phyloP scores from a whole-genome alignment of 92 coral and sea anemone species.

The Anthopleura xanthogrammica region DNA sequence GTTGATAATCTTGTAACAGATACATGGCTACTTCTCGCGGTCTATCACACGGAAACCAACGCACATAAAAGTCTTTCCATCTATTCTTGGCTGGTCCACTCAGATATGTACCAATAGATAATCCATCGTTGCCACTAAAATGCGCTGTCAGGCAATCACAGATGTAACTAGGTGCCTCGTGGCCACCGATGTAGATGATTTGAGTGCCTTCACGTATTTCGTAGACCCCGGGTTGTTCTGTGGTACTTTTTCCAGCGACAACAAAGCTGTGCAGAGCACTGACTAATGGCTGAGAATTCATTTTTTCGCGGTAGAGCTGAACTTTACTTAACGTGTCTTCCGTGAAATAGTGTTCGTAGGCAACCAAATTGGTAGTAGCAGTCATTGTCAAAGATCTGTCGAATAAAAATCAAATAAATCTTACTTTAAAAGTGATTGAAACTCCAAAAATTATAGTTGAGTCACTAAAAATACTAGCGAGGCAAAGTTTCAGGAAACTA shows the following conservation, averaged over 20 bases:
- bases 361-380: slow-evolving; percentile 35
- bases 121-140: slow-evolving; percentile 87
- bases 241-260: slow-evolving; percentile 43
- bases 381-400: slow-evolving; percentile 6
- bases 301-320: slow-evolving; percentile 65
- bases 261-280: slow-evolving; percentile 79
- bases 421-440: too few species aligned
- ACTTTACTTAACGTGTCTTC: slow-evolving; percentile 62
- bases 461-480: not conserved
- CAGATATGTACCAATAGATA: slow-evolving; percentile 73
- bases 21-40: slow-evolving; percentile 82
- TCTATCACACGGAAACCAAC: slow-evolving; percentile 74
- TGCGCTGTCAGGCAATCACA: slow-evolving; percentile 82
- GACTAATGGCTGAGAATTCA: slow-evolving; percentile 60
- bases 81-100: slow-evolving; percentile 75
- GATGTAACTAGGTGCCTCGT: slow-evolving; percentile 63
- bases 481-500: not conserved
- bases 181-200: slow-evolving; percentile 85
- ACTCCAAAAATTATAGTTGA: not conserved
- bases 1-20: slow-evolving; percentile 68
- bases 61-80: slow-evolving; percentile 78
- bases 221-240: slow-evolving; percentile 80
- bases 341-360: slow-evolving; percentile 64
- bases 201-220: slow-evolving; percentile 69
- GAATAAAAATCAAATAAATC: not conserved